A percentile compares a stretch with the other conserved stretches of the same genome.
These are phyloP conservation scores for Tipula vernalis DNA, from an alignment of 2,888 invertebrate genomes.

Conservation along the genomic window DNA sequence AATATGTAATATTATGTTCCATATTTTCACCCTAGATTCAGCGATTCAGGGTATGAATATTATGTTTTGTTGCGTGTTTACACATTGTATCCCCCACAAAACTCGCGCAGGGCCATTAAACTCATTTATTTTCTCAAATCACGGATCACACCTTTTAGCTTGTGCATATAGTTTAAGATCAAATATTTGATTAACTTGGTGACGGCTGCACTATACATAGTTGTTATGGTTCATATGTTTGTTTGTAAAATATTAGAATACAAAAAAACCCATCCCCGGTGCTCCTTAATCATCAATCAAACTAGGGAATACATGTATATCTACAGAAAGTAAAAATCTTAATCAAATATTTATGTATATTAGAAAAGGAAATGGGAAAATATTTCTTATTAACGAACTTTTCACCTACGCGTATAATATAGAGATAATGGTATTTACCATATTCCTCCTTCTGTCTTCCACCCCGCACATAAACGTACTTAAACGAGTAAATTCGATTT, in stretches of 20 bases:
- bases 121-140: background rate
- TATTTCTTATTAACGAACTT: background rate
- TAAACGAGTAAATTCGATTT: background rate
- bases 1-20: background rate
- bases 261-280: background rate
- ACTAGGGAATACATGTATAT: background rate
- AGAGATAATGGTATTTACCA: background rate
- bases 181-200: background rate
- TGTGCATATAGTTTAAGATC: background rate
- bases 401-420: background rate
- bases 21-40: background rate
- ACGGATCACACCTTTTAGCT: background rate
- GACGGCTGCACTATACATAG: background rate
- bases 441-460: background rate
- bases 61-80: background rate
- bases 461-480: background rate
- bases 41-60: background rate
- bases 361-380: background rate
- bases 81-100: background rate
- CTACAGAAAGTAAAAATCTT: background rate
- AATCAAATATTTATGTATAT: slow-evolving; percentile 4
- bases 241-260: background rate
- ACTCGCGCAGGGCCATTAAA: background rate
- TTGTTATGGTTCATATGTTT: background rate
- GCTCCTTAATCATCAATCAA: background rate